Percentiles rank a stretch among this genome's conserved stretches.
Conservation (phyloP, 2,113 vertebrate species). For the Cichladusa arquata region DNA sequence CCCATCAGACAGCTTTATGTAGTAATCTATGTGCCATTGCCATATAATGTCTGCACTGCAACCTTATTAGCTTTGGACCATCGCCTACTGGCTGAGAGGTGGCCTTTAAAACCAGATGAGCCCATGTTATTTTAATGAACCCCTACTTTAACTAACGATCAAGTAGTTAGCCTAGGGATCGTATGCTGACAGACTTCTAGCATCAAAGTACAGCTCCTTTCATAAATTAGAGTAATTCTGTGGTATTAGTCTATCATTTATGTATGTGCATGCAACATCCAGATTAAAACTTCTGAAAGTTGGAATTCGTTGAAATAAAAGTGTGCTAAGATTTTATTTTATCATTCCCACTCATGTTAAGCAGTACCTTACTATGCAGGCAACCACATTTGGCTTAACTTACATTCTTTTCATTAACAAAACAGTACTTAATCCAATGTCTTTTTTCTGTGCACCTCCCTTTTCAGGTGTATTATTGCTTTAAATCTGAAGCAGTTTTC, state of each 20-base stretch:
- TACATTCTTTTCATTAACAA: background rate
- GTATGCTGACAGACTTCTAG: background rate
- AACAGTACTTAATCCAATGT: background rate
- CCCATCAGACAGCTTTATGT: background rate
- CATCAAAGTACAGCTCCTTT: background rate
- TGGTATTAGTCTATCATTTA: background rate
- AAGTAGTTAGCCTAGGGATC: background rate
- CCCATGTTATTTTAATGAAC: slow-evolving; percentile 50
- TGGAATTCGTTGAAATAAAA: background rate
- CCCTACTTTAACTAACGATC: slow-evolving; percentile 25
- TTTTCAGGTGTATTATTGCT: background rate
- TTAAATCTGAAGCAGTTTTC: slow-evolving; percentile 33
- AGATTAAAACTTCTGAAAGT: background rate
- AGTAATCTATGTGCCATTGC: background rate
- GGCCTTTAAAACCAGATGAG: slow-evolving; percentile 27
- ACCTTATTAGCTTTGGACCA: background rate
- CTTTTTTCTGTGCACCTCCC: slow-evolving; percentile 22
- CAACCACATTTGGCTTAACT: slow-evolving; percentile 7
- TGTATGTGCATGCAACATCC: background rate
- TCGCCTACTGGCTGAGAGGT: background rate
- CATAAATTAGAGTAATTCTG: background rate
- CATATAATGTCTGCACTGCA: background rate
- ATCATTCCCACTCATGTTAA: background rate
- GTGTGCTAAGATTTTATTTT: background rate
- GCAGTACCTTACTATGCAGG: background rate